A percentile compares a stretch with the other conserved stretches of the same genome.
Evolutionary conservation across 2,113 vertebrate genomes (phyloP).

Genomic region (Phalacrocorax aristotelis): DNA sequence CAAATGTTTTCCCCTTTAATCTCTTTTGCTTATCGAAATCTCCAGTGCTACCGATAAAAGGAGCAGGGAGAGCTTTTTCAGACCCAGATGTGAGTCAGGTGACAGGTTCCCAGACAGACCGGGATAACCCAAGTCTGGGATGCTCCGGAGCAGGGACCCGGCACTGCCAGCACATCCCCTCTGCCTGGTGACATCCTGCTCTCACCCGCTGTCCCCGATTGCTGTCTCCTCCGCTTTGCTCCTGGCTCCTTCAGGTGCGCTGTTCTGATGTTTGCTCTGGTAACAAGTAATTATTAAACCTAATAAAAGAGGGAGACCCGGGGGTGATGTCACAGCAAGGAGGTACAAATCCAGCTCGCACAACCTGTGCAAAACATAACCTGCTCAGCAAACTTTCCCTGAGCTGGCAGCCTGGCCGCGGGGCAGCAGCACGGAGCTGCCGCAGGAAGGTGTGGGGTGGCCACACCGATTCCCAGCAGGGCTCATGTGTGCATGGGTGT

Average conservation of each 20-base stretch:
- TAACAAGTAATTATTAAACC: background rate
- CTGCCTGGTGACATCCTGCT: background rate
- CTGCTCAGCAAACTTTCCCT: background rate
- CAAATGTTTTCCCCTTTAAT: background rate
- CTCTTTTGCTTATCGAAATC: background rate
- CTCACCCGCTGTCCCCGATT: fast-evolving
- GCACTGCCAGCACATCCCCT: background rate
- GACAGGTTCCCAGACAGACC: background rate
- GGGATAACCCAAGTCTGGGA: fast-evolving
- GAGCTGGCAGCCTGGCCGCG: fast-evolving
- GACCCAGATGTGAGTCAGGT: background rate
- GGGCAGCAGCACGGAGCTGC: fast-evolving
- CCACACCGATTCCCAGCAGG: fast-evolving
- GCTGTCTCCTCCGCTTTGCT: fast-evolving
- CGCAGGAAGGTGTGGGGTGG: fast-evolving
- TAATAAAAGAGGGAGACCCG: background rate
- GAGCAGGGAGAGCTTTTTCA: background rate
- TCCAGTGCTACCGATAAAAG: fast-evolving
- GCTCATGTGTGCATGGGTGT: too few species aligned
- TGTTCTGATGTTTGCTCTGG: background rate
- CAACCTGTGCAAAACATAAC: background rate
- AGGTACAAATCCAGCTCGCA: background rate
- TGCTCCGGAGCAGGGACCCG: background rate
- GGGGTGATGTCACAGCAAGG: background rate
- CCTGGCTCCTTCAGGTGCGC: background rate